Conservation (phyloP, 2,797 vertebrate genomes). For the Scyliorhinus canicula region DNA sequence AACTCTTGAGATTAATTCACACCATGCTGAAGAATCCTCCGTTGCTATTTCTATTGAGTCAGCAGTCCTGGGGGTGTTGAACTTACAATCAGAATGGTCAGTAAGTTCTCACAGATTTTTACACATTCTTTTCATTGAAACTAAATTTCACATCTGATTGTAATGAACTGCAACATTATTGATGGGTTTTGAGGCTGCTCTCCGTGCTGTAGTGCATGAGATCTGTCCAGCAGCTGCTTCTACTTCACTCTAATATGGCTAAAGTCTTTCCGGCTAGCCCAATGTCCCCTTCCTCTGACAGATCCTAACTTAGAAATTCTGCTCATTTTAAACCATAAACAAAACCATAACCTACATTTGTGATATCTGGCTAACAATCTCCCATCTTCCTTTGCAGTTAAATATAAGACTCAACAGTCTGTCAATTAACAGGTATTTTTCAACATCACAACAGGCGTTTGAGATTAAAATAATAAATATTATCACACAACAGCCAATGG, state of each 20-base stretch:
- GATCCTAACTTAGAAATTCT: neutral
- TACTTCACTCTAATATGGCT: neutral
- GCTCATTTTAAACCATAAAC: neutral
- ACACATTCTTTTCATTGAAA: neutral
- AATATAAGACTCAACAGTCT: neutral
- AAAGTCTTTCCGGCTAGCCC: neutral
- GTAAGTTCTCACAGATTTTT: neutral
- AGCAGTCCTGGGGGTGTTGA: neutral
- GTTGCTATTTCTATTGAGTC: neutral
- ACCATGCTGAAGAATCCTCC: neutral
- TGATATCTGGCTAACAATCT: neutral
- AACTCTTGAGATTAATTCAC: neutral
- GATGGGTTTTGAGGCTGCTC: neutral
- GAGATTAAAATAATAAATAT: neutral
- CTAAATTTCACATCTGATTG: neutral
- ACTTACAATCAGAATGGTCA: neutral
- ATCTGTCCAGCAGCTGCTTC: neutral
- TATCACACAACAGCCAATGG: neutral
- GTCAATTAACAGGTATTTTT: neutral
- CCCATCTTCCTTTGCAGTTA: neutral
- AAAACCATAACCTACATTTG: neutral
- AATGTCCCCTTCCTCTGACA: neutral
- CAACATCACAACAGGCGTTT: neutral
- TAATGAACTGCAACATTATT: neutral
- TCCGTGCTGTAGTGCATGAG: neutral